Base-by-base conservation (phyloP, 2,888 invertebrate species). In the Andrena dorsata region DNA sequence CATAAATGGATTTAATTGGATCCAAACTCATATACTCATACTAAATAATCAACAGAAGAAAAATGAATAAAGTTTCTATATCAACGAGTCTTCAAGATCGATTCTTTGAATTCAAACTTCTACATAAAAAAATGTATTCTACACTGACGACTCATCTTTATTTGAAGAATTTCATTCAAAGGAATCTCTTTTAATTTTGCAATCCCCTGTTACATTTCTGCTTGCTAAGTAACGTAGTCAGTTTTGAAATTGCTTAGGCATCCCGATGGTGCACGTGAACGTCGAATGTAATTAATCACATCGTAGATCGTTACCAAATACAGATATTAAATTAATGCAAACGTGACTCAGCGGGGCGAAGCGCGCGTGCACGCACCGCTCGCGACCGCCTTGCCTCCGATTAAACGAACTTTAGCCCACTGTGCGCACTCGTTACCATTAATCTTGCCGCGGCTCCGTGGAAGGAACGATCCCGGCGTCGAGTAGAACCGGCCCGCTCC, bases 381-480 rank as follows among this genome's bases (percentile, higher is more conserved):
- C 4, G 61, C 68, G 63, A 23, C 41, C 63, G 41, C 26, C 41
- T 65, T 30, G 73, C 47, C 68, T 71, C 76, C 65, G 80, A 80
- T 76, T 76, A 63, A 78, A 73, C 75, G 66, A 76, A 76, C 60
- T 66, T 65, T 60, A 56, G 60, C 35, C 49, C 51, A 41, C 56
- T 56, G 10, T 60, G 63, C 30, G 41, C 8, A 47, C 51, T n/a
- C 51, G 63, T 61, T 73, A 66, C 65, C 78, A 81, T 81, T 81
- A 81, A 81, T 81, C 73, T 82, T 86, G 77, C 69, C 56, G 56
- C 26, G 58, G 56, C 75, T 53, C 23, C n/a, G 41, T 47, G 28
- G 47, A 58, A 20, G 41, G 72, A 66, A 26, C 58, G 35, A 41
- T 8, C 7, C 32, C 23, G 66, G 32, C 23, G 53, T 58, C 56